Evolutionary conservation across 2,888 invertebrate species (phyloP), one percentile per base, ranked within the genome.

Genomic region (Agrotis segetum): DNA sequence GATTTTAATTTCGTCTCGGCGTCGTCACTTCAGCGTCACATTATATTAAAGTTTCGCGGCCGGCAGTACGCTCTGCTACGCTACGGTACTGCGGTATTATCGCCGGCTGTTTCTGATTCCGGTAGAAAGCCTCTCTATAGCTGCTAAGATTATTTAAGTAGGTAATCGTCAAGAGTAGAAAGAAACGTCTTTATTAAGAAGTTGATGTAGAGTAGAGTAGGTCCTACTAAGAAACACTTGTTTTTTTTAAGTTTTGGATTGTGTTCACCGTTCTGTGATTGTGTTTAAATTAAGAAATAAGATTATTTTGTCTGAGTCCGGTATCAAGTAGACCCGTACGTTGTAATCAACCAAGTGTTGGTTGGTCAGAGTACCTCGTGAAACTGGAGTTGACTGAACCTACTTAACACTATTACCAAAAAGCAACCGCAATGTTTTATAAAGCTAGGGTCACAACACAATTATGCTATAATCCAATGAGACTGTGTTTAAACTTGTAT

Each of bases 1-100:
- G 82, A 84, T 84, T 87, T 89, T 88, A 89, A 88, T 89, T 88
- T 87, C 77, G 76, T 86, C 84, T 79, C 81, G 63, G 66, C 79
- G 81, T 77, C 83, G 74, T 81, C 85, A 77, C 67, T 63, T 74
- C 71, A 47, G 60, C 71, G 70, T 68, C 71, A 71, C 66, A 66
- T 77, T 67, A 79, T 71, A 82, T 82, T 77, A 71, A 59, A 66
- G 62, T 63, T 2, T 16, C 4, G 3, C 16, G 9, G 11, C 56
- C n/a, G 21, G 62, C 24, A 34, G 19, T 17, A 46, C 50, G 24
- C 55, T 19, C 11, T 40, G 11, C 40, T 40, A 11, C 40, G 34
- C 24, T n/a, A 16, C 64, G 7, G 21, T n/a, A 11, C 21, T 19
- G 9, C 40, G 16, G 21, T 62, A 44, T 47, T 67, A 52, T 70